Evolutionary conservation across 2,888 invertebrate species (phyloP).

Genomic region (Zeuzera pyrina): DNA sequence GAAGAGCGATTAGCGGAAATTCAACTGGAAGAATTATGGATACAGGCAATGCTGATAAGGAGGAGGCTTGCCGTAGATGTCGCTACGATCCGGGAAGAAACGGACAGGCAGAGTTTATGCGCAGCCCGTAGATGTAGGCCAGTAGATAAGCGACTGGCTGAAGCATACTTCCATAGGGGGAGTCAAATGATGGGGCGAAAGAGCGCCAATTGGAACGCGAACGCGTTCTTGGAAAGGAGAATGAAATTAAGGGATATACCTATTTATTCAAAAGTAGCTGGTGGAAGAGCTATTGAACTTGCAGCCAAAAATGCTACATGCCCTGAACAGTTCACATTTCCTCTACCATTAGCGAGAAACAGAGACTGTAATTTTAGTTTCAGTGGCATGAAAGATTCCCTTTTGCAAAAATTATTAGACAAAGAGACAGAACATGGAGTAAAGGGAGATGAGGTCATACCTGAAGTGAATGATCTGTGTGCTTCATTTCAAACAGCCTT

Average conservation of each 20-base stretch:
- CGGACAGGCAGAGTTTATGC: too few species aligned
- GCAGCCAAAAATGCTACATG: slow-evolving; percentile 80
- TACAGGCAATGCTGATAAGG: too few species aligned
- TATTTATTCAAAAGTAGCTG: slow-evolving; percentile 81
- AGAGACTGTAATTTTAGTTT: slow-evolving; percentile 94
- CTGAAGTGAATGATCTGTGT: slow-evolving; percentile 85
- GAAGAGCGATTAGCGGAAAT: too few species aligned
- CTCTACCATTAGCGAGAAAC: slow-evolving; percentile 74
- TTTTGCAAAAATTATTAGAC: slow-evolving; percentile 60
- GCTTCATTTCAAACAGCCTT: slow-evolving; percentile 85
- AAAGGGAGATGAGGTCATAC: slow-evolving; percentile 81
- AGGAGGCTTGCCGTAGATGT: too few species aligned
- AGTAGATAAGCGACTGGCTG: too few species aligned
- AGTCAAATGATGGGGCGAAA: too few species aligned
- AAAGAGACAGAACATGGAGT: slow-evolving; percentile 73
- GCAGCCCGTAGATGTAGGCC: too few species aligned
- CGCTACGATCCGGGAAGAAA: too few species aligned
- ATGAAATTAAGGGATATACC: slow-evolving; percentile 86
- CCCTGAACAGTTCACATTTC: slow-evolving; percentile 77
- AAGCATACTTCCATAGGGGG: too few species aligned
- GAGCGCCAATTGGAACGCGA: too few species aligned
- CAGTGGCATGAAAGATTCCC: slow-evolving; percentile 82
- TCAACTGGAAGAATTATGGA: too few species aligned
- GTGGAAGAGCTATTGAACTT: slow-evolving; percentile 89
- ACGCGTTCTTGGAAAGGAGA: too few species aligned